Evolutionary conservation across 1,140 invertebrate species (phyloP).

Genomic region (Sitobion miscanthi): DNA sequence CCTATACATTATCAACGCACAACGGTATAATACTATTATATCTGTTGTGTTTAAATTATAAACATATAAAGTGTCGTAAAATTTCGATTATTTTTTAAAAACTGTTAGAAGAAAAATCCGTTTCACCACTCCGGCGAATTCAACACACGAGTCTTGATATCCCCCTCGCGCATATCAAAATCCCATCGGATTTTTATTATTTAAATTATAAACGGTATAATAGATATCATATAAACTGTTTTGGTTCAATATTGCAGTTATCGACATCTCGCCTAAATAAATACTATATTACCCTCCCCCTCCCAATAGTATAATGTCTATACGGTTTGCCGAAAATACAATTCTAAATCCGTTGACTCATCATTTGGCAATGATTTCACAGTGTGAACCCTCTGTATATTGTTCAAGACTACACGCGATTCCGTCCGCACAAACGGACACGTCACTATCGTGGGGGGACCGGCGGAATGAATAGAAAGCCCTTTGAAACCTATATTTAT

Average conservation of each 20-base stretch:
- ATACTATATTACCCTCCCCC: not conserved
- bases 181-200: not conserved
- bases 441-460: not conserved
- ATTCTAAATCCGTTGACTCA: not conserved
- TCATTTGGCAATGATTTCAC: not conserved
- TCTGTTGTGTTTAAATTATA: too few relatives aligned
- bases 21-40: not conserved
- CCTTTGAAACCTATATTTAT: constrained; percentile 12
- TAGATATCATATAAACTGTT: not conserved
- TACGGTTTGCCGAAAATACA: not conserved
- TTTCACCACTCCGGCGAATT: too few relatives aligned
- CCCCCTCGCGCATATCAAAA: too few relatives aligned
- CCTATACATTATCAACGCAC: not conserved
- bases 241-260: not conserved
- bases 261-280: not conserved
- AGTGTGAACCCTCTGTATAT: not conserved
- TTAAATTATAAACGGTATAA: not conserved
- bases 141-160: too few relatives aligned
- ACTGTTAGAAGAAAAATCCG: not conserved
- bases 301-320: not conserved
- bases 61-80: not conserved
- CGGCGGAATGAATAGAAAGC: not conserved
- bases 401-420: not conserved
- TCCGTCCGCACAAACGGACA: not conserved
- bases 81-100: not conserved